Conservation (phyloP, 2,888 invertebrate species). For the Megastigmus dorsalis region DNA sequence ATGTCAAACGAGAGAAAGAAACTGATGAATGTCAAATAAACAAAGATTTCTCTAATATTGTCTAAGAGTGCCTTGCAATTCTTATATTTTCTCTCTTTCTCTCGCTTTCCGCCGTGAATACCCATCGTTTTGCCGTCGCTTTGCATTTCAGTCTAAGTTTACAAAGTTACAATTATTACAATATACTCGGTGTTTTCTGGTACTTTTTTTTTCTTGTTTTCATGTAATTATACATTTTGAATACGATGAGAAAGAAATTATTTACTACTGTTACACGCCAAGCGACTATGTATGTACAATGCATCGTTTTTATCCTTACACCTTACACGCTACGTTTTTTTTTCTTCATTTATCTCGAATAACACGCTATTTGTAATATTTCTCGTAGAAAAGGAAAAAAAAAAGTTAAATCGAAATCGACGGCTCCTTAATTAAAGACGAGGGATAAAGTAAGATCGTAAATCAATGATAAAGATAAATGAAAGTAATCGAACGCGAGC, state of each 20-base stretch:
- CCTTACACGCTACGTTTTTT: constrained; percentile 37
- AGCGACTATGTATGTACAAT: constrained; percentile 56
- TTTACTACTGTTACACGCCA: constrained; percentile 48
- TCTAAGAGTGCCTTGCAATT: constrained; percentile 64
- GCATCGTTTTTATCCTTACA: constrained; percentile 48
- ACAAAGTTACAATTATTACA: constrained; percentile 53
- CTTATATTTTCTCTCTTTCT: constrained; percentile 52
- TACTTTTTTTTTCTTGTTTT: constrained; percentile 40
- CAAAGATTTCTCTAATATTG: constrained; percentile 65
- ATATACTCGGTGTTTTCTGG: constrained; percentile 44
- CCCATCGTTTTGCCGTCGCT: constrained; percentile 49
- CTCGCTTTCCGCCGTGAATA: constrained; percentile 43
- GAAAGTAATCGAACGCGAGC: constrained; percentile 39
- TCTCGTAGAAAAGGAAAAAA: constrained; percentile 39
- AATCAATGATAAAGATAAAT: constrained; percentile 10
- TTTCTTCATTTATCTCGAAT: constrained; percentile 35
- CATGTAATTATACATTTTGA: constrained; percentile 51
- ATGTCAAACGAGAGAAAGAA: constrained; percentile 33
- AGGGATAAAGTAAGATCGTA: constrained; percentile 27
- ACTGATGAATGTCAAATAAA: constrained; percentile 52
- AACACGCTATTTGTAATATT: constrained; percentile 12
- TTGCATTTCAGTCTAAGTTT: constrained; percentile 67
- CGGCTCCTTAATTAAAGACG: constrained; percentile 1
- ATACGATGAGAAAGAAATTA: constrained; percentile 45
- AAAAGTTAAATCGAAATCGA: constrained; percentile 30